A percentile compares a stretch with the other conserved stretches of the same genome.
phyloP scores from a whole-genome alignment of 2,888 invertebrate genomes.

The Conchocele bisecta region DNA sequence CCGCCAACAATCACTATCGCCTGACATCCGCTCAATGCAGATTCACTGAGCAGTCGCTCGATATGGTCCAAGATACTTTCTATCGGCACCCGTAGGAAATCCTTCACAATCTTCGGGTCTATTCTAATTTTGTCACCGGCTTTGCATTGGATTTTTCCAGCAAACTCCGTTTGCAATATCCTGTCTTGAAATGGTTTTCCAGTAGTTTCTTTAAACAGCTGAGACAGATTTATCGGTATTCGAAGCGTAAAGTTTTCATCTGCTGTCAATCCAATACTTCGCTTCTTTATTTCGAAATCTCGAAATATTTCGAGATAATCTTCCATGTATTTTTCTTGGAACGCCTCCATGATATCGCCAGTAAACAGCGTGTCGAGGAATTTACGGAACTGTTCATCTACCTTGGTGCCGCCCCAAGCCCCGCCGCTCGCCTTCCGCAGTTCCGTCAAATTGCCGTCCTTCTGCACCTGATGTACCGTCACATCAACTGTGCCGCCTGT shows the following conservation, averaged over 20 bases:
- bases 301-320: constrained; percentile 33
- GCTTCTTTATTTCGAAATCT: constrained; percentile 36
- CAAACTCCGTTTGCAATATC: neutral
- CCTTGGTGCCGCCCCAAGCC: constrained; percentile 46
- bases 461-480: constrained; percentile 34
- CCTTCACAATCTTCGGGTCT: constrained; percentile 8
- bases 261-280: constrained; percentile 3
- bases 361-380: constrained; percentile 28
- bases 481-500: constrained; percentile 40
- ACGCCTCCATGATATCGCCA: constrained; percentile 1
- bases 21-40: constrained; percentile 7
- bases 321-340: constrained; percentile 24
- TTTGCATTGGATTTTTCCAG: neutral
- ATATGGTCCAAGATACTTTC: constrained; percentile 25
- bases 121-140: constrained; percentile 30
- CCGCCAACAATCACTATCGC: constrained; percentile 42
- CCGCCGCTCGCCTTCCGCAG: constrained; percentile 42
- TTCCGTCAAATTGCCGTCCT: constrained; percentile 31
- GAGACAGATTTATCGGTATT: constrained; percentile 8
- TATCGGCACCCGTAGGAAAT: constrained; percentile 22
- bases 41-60: constrained; percentile 9
- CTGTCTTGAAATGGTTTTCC: constrained; percentile 12
- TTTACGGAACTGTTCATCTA: constrained; percentile 12
- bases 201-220: constrained; percentile 14
- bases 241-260: constrained; percentile 2